These are phyloP conservation scores for Eristalis tenax DNA, from an alignment of 2,888 invertebrate species.

Conservation along the genomic window DNA sequence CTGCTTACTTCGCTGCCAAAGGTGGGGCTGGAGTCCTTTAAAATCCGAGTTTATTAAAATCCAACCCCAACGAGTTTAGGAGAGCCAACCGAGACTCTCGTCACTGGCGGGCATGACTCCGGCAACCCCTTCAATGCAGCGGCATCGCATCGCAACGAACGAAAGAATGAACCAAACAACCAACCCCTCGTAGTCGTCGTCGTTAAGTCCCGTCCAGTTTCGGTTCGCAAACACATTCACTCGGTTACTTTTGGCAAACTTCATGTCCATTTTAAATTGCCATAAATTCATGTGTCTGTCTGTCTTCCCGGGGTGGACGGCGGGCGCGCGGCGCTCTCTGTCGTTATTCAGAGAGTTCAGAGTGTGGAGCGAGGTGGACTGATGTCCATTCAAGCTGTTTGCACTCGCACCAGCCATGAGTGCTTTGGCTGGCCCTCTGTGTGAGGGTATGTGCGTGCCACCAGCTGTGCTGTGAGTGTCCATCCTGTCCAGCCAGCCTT, in stretches of 20 bases:
- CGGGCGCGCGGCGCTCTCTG: background rate
- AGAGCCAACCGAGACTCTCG: constrained; percentile 32
- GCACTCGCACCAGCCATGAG: constrained; percentile 52
- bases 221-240: constrained; percentile 37
- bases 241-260: constrained; percentile 71
- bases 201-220: background rate
- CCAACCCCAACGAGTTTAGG: constrained; percentile 60
- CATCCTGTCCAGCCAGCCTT: constrained; percentile 11
- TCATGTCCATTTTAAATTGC: constrained; percentile 71
- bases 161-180: background rate
- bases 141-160: background rate
- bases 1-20: constrained; percentile 21
- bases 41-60: constrained; percentile 71
- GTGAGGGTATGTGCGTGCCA: background rate
- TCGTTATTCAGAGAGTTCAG: constrained; percentile 16
- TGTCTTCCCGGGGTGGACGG: constrained; percentile 36
- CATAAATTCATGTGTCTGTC: constrained; percentile 72
- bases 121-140: constrained; percentile 40
- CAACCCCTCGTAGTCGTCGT: constrained; percentile 11
- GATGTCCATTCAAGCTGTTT: constrained; percentile 59
- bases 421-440: background rate
- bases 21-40: constrained; percentile 27
- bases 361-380: background rate
- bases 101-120: constrained; percentile 3
- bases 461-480: constrained; percentile 34